Conservation (phyloP, 1,140 invertebrate genomes). For the Acyrthosiphon pisum region DNA sequence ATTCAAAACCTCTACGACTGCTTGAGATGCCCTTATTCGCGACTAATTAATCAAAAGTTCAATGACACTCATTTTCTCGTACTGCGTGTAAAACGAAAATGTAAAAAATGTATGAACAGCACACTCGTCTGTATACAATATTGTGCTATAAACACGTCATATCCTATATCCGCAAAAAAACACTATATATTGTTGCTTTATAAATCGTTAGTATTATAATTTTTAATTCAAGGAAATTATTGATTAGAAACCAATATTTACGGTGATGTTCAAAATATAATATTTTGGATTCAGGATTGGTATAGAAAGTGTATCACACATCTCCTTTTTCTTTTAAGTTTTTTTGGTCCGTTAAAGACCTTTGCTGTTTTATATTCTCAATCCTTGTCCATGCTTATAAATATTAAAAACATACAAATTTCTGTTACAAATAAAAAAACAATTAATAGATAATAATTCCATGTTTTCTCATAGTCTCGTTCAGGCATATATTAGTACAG, state of each 20-base stretch:
- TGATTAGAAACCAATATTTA: neutral
- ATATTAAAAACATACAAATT: no score
- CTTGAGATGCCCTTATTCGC: neutral
- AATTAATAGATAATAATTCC: no score
- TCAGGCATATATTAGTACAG: no score
- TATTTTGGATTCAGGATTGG: no score
- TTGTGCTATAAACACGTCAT: neutral
- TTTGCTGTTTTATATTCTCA: neutral
- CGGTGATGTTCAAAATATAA: neutral
- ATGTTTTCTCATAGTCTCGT: no score
- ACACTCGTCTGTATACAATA: neutral
- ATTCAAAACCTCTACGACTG: neutral
- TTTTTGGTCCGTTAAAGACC: no score
- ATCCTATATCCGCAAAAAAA: neutral
- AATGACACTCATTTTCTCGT: neutral
- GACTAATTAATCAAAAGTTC: conserved; percentile 9
- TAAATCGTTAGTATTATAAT: neutral
- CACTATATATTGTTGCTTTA: neutral
- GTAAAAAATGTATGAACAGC: neutral
- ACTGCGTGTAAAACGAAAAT: neutral
- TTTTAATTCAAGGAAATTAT: neutral
- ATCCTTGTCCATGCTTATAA: no score
- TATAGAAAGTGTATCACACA: neutral
- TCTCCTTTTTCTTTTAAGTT: neutral
- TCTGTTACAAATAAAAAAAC: no score